Conservation (phyloP, 2,888 invertebrate species). For the Erynnis tages region DNA sequence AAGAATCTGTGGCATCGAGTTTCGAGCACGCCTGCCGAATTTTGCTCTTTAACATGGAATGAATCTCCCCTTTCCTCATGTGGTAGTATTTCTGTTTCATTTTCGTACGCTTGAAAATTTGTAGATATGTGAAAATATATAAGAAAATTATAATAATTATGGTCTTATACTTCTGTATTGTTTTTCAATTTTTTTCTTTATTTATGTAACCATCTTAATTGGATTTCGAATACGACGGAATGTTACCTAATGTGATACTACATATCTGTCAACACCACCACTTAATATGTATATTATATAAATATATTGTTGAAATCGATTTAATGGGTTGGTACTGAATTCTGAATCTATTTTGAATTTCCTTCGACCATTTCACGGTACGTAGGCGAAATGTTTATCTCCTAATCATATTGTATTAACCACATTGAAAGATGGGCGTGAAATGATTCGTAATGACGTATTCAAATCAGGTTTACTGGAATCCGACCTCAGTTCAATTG, state of each 20-base stretch:
- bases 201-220: no score
- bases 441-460: conserved; percentile 72
- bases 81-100: conserved; percentile 5
- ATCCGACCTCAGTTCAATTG: conserved; percentile 69
- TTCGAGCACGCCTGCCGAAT: conserved; percentile 54
- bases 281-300: no score
- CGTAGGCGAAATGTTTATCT: conserved; percentile 11
- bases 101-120: not conserved
- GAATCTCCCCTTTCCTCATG: conserved; percentile 18
- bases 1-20: conserved; percentile 47
- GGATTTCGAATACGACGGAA: no score
- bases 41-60: conserved; percentile 41
- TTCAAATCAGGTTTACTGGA: conserved; percentile 68
- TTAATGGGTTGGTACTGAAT: not conserved
- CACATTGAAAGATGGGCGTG: conserved; percentile 40
- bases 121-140: no score
- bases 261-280: no score
- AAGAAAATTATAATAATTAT: no score
- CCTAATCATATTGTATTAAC: conserved; percentile 19
- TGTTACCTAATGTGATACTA: no score
- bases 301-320: not conserved
- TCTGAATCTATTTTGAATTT: not conserved
- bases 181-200: no score
- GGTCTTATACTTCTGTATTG: no score
- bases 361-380: not conserved